Evolutionary conservation across 2,888 invertebrate genomes (phyloP), one percentile per base, ranked within the genome.

Genomic region (Drosophila paranaensis): DNA sequence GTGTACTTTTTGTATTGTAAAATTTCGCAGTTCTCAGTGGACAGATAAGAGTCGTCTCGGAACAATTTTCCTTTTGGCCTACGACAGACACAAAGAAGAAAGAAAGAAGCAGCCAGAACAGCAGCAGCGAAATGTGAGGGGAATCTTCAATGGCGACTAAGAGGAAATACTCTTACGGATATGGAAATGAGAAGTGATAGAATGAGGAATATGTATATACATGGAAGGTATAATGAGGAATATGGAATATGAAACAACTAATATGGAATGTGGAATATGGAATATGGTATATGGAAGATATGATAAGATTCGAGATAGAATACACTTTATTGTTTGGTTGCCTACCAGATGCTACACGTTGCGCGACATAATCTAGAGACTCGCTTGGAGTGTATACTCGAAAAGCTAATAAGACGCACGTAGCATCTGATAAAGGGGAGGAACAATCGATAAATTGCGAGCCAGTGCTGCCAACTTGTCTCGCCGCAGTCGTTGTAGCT

Each of bases 1-100:
- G 20, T 43, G 48, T 27, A 42, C 35, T 50, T 43, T 43, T n/a
- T 60, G 55, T 60, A 33, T 73, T 79, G 76, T 66, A 61, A 68
- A 74, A 71, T 74, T 84, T 75, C 67, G 71, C 82, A 77, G 81
- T 79, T 75, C 69, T 74, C 79, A 77, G 63, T 74, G 80, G 45
- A 61, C 77, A 77, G 80, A 81, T 81, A 81, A 77, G 60, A 60
- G 42, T 74, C 54, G 30, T 13, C 42, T 20, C 8, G n/a, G 16
- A 40, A 40, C 45, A 62, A 64, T 66, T 67, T 71, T 57, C 60
- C 67, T 60, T 57, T 79, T 77, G 75, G 58, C 62, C 77, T 76
- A 80, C 61, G 77, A 68, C 40, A 25, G 58, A 25, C 20, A 20
- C 20, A 25, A 46, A 39, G 40, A 25, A 30, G 39, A 33, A 35